phyloP scores from a whole-genome alignment of 2,888 invertebrate genomes.

The Meiosimyza platycephala region DNA sequence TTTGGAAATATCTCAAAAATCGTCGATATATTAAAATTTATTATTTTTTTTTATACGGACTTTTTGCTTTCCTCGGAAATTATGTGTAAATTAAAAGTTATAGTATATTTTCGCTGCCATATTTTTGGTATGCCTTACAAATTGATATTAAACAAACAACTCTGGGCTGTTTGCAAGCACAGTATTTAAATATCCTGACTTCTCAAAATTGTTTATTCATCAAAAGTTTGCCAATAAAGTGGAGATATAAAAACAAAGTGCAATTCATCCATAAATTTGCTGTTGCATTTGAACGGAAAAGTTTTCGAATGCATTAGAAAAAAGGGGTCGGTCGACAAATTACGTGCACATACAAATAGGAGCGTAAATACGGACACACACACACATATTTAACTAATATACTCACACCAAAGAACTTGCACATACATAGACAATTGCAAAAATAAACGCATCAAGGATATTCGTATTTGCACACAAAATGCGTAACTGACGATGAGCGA shows the following conservation, averaged over 20 bases:
- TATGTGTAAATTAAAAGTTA: too few species aligned
- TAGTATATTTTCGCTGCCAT: too few species aligned
- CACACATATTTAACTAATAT: slow-evolving; percentile 24
- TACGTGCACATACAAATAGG: slow-evolving; percentile 15
- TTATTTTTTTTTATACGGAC: too few species aligned
- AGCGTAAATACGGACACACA: slow-evolving; percentile 3
- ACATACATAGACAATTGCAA: slow-evolving; percentile 28
- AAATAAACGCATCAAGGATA: slow-evolving; percentile 31
- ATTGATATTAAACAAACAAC: too few species aligned
- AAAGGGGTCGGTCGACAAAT: slow-evolving; percentile 27
- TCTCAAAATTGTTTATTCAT: slow-evolving; percentile 28
- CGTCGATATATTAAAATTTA: too few species aligned
- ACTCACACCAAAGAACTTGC: slow-evolving; percentile 39
- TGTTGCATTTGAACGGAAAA: slow-evolving; percentile 17
- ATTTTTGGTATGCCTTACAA: too few species aligned
- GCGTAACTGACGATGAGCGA: slow-evolving; percentile 17
- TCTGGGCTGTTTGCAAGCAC: too few species aligned
- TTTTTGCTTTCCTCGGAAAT: too few species aligned
- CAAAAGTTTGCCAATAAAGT: slow-evolving; percentile 30
- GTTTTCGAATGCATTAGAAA: slow-evolving; percentile 32
- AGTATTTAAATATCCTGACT: slow-evolving; percentile 9
- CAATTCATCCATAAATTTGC: slow-evolving; percentile 22
- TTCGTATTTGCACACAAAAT: slow-evolving; percentile 20
- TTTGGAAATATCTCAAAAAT: too few species aligned
- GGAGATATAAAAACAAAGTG: neutral